phyloP scores from a whole-genome alignment of 2,888 invertebrate genomes.

The Lasioglossum figueresi region DNA sequence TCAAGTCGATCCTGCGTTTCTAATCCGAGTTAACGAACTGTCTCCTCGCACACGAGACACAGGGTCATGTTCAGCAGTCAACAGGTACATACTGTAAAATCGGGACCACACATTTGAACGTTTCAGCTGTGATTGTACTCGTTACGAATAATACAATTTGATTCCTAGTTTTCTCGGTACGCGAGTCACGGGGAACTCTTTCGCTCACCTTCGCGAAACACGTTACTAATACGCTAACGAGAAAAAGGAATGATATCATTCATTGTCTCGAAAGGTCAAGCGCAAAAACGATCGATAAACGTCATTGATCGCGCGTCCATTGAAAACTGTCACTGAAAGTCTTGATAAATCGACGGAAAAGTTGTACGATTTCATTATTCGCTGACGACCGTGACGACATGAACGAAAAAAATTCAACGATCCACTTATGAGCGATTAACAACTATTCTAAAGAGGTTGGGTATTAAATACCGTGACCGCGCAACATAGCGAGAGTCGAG shows the following conservation, averaged over 20 bases:
- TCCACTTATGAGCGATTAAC: neutral
- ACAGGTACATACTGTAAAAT: neutral
- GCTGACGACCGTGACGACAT: neutral
- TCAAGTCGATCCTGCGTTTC: conserved; percentile 53
- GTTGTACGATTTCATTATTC: neutral
- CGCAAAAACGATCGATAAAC: neutral
- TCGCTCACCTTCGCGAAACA: conserved; percentile 28
- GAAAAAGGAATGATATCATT: conserved; percentile 51
- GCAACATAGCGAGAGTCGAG: conserved; percentile 23
- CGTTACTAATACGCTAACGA: conserved; percentile 45
- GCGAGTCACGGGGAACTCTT: conserved; percentile 38
- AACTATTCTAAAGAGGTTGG: neutral
- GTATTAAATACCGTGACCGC: neutral
- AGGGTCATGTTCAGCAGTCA: conserved; percentile 11
- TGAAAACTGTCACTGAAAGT: neutral
- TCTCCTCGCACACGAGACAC: conserved; percentile 18
- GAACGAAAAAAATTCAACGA: neutral
- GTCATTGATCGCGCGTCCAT: conserved; percentile 3
- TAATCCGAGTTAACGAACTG: conserved; percentile 48
- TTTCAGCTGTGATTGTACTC: neutral
- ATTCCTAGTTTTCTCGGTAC: conserved; percentile 28
- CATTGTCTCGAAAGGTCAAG: conserved; percentile 36
- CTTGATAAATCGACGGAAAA: too few species aligned
- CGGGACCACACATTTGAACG: neutral
- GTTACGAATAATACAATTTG: conserved; percentile 16